These are phyloP conservation scores for Troides aeacus DNA, from an alignment of 2,888 invertebrate species.

Conservation along the genomic window DNA sequence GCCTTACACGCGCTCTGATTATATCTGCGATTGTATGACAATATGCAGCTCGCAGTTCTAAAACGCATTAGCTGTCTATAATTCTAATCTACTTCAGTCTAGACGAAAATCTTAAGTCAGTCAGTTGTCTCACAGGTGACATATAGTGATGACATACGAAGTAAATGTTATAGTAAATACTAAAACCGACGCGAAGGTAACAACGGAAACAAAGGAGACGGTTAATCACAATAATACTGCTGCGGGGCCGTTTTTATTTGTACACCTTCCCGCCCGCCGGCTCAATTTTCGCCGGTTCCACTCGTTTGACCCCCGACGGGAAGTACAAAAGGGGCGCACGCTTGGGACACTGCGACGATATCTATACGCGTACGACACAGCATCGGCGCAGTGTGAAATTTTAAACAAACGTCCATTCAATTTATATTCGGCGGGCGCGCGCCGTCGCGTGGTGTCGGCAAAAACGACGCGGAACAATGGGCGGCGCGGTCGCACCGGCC, in stretches of 20 bases:
- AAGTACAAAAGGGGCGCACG: slow-evolving; percentile 32
- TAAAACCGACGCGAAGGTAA: neutral
- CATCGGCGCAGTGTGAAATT: slow-evolving; percentile 51
- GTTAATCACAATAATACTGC: neutral
- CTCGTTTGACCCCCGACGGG: slow-evolving; percentile 27
- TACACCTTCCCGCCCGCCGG: neutral
- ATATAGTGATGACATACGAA: too few relatives aligned
- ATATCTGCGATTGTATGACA: neutral
- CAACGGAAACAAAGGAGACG: neutral
- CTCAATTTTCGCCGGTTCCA: slow-evolving; percentile 23
- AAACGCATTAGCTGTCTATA: too few relatives aligned
- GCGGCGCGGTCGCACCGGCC: slow-evolving; percentile 32
- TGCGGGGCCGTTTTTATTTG: neutral
- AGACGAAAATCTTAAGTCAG: too few relatives aligned
- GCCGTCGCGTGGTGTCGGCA: slow-evolving; percentile 50
- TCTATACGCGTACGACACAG: slow-evolving; percentile 44
- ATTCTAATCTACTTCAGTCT: too few relatives aligned
- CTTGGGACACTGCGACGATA: slow-evolving; percentile 37
- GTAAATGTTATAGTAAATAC: too few relatives aligned
- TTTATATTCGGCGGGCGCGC: slow-evolving; percentile 56
- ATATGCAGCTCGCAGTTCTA: too few relatives aligned
- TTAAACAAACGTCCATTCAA: slow-evolving; percentile 59
- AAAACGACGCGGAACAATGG: slow-evolving; percentile 48
- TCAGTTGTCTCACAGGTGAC: too few relatives aligned
- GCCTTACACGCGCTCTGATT: slow-evolving; percentile 5